Evolutionary conservation across 2,888 invertebrate species (phyloP).

Genomic region (Drosophila barbarae): DNA sequence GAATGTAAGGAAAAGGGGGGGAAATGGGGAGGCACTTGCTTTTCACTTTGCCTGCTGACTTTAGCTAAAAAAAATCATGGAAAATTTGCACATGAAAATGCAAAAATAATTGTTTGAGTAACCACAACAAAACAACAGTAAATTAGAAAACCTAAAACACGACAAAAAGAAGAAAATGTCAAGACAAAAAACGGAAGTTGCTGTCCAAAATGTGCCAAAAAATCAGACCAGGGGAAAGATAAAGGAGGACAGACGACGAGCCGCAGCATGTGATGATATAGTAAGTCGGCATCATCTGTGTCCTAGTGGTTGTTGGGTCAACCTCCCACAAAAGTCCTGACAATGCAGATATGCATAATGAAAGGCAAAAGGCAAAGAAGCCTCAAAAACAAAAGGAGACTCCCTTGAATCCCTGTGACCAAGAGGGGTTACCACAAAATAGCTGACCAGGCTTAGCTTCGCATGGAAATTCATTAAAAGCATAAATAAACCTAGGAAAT

Average conservation of each 20-base stretch:
- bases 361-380: slow-evolving; percentile 10
- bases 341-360: slow-evolving; percentile 39
- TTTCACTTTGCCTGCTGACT: slow-evolving; percentile 17
- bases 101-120: slow-evolving; percentile 57
- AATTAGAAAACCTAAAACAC: slow-evolving; percentile 41
- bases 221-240: neutral
- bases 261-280: slow-evolving; percentile 26
- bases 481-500: slow-evolving; percentile 14
- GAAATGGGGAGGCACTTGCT: slow-evolving; percentile 16
- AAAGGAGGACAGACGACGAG: slow-evolving; percentile 4
- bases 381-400: slow-evolving; percentile 28
- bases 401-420: slow-evolving; percentile 14
- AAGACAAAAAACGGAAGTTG: slow-evolving; percentile 49
- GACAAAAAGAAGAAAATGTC: slow-evolving; percentile 22
- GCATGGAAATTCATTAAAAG: slow-evolving; percentile 10
- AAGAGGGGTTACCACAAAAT: slow-evolving; percentile 3
- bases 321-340: slow-evolving; percentile 37
- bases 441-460: slow-evolving; percentile 12
- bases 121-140: slow-evolving; percentile 54
- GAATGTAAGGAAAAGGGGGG: slow-evolving; percentile 6
- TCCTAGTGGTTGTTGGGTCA: slow-evolving; percentile 16
- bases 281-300: slow-evolving; percentile 16
- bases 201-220: slow-evolving; percentile 46
- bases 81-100: slow-evolving; percentile 47
- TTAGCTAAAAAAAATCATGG: neutral